Conservation (phyloP, 2,113 vertebrate genomes). For the Gymnocephalus cernua region DNA sequence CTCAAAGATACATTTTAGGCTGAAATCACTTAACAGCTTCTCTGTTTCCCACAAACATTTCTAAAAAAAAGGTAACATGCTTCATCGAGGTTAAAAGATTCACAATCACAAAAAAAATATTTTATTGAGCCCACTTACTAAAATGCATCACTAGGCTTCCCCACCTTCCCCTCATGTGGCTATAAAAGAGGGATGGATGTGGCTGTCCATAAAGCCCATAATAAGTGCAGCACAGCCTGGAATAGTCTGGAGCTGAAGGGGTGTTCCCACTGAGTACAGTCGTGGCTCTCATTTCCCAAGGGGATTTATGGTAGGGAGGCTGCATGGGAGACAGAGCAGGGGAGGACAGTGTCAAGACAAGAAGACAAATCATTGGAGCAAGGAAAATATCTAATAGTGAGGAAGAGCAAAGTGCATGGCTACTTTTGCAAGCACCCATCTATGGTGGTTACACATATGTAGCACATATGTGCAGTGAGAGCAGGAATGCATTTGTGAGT, state of each 20-base stretch:
- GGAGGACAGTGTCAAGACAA: slow-evolving; percentile 26
- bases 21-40: neutral
- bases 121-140: neutral
- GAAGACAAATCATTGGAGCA: slow-evolving; percentile 19
- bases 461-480: slow-evolving; percentile 1
- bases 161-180: neutral
- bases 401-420: neutral
- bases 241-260: slow-evolving; percentile 60
- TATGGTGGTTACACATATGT: neutral
- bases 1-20: neutral
- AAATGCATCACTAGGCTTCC: slow-evolving; percentile 6
- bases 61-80: neutral
- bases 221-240: slow-evolving; percentile 59
- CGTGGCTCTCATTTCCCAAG: slow-evolving; percentile 44
- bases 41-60: neutral
- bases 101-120: neutral
- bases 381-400: neutral
- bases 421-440: neutral
- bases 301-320: slow-evolving; percentile 41
- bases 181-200: slow-evolving; percentile 46
- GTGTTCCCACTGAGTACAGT: slow-evolving; percentile 45
- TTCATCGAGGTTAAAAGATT: neutral
- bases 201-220: slow-evolving; percentile 54
- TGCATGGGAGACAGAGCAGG: slow-evolving; percentile 25
- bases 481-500: slow-evolving; percentile 20